A percentile compares a stretch with the other conserved stretches of the same genome.
Conservation (phyloP, 2,888 invertebrate species). For the Hyles lineata region DNA sequence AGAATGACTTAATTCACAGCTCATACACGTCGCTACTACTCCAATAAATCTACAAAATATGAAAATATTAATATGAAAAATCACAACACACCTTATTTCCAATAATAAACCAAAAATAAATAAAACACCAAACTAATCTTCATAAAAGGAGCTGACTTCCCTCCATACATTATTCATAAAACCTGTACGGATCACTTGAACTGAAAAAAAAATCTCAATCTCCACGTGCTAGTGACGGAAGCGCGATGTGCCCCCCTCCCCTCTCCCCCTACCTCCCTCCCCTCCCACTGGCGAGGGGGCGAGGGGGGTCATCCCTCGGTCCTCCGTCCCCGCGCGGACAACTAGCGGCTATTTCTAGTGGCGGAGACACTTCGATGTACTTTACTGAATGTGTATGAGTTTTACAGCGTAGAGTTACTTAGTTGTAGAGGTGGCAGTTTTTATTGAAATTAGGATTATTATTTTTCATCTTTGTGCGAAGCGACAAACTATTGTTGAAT, state of each 20-base stretch:
- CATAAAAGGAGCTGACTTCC: constrained; percentile 17
- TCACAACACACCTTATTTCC: not conserved
- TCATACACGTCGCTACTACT: too few relatives aligned
- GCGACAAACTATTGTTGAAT: too few relatives aligned
- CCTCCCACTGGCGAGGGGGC: not conserved
- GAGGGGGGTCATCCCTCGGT: not conserved
- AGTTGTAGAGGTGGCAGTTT: not conserved
- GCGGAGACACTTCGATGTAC: constrained; percentile 32
- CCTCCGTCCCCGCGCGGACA: constrained; percentile 3
- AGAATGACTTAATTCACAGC: too few relatives aligned
- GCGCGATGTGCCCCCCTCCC: constrained; percentile 24
- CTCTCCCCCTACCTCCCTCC: not conserved
- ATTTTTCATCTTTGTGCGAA: not conserved
- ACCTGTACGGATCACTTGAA: constrained; percentile 28
- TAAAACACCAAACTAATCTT: not conserved
- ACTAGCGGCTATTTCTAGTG: constrained; percentile 32
- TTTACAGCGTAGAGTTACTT: constrained; percentile 20
- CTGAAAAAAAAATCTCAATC: constrained; percentile 28
- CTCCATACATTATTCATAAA: constrained; percentile 28
- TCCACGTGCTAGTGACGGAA: constrained; percentile 28
- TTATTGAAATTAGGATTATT: not conserved
- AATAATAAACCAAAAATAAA: not conserved
- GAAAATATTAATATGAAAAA: too few relatives aligned
- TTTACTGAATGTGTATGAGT: constrained; percentile 30
- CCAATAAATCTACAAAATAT: too few relatives aligned